Evolutionary conservation across 2,113 vertebrate species (phyloP).

Genomic region (Mustela nigripes): DNA sequence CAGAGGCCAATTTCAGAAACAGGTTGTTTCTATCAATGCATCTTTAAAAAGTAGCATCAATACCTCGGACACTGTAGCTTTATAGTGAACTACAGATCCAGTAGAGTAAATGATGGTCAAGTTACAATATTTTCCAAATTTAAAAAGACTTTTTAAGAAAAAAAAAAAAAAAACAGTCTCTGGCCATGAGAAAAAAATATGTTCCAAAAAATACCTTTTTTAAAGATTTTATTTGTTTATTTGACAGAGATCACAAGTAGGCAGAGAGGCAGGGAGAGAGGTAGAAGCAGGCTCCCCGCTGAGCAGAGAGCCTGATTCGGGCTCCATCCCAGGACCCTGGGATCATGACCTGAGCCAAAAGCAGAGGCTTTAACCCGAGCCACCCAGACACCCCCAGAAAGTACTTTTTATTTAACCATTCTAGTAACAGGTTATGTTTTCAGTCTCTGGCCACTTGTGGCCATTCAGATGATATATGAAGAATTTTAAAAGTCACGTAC

Average conservation of each 20-base stretch:
- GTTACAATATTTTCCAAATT: not conserved
- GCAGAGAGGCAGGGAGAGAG: no score
- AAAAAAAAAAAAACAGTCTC: not conserved
- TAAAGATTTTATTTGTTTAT: no score
- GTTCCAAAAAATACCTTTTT: not conserved
- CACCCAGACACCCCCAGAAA: not conserved
- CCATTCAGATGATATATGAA: not conserved
- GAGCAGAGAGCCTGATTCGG: no score
- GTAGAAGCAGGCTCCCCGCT: no score
- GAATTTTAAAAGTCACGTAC: not conserved
- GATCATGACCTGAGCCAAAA: no score
- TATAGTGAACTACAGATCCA: not conserved
- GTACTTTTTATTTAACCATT: not conserved
- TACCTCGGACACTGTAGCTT: not conserved
- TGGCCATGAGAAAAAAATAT: not conserved
- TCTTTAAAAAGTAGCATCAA: not conserved
- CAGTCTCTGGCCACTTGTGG: not conserved
- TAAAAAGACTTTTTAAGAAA: not conserved
- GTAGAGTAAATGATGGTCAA: conserved; percentile 19
- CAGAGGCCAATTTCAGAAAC: not conserved
- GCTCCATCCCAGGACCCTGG: no score
- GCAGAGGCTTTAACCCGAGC: no score
- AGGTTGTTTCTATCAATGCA: no score
- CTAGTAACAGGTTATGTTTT: not conserved
- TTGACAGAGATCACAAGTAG: no score